These are phyloP conservation scores for Pyrocoelia pectoralis DNA, from an alignment of 2,888 invertebrate genomes.

Conservation along the genomic window DNA sequence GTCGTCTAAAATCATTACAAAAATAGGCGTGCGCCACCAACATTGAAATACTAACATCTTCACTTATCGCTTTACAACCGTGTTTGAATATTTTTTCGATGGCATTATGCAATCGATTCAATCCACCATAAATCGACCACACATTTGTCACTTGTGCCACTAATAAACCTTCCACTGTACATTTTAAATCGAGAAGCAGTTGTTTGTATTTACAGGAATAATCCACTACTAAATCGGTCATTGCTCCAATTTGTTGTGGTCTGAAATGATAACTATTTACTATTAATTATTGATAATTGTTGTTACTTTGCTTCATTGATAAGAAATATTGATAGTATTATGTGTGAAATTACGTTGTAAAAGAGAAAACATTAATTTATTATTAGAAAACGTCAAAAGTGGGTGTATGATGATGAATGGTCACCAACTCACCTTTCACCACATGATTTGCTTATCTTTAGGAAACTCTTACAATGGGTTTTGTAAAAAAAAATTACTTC, in stretches of 20 bases:
- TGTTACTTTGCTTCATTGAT: not conserved
- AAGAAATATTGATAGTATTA: too few relatives aligned
- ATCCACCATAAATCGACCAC: constrained; percentile 68
- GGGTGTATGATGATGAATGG: too few relatives aligned
- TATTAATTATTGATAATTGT: not conserved
- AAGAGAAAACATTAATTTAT: too few relatives aligned
- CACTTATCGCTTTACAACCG: constrained; percentile 61
- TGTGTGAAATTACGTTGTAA: too few relatives aligned
- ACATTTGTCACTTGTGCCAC: constrained; percentile 66
- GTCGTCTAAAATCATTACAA: constrained; percentile 57
- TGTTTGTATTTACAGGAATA: constrained; percentile 56
- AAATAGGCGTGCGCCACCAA: not conserved
- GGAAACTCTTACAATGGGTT: too few relatives aligned
- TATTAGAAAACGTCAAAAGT: too few relatives aligned
- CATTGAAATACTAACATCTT: constrained; percentile 51
- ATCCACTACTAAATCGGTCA: constrained; percentile 20
- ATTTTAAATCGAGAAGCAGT: constrained; percentile 63
- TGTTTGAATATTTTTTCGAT: constrained; percentile 67
- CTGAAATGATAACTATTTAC: not conserved
- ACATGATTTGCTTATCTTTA: too few relatives aligned
- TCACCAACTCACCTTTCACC: too few relatives aligned
- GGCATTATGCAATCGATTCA: constrained; percentile 64
- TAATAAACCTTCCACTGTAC: constrained; percentile 66
- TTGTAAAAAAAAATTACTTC: too few relatives aligned
- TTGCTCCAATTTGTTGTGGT: not conserved